Evolutionary conservation across 2,113 vertebrate species (phyloP).

Genomic region (Amphiprion ocellaris): DNA sequence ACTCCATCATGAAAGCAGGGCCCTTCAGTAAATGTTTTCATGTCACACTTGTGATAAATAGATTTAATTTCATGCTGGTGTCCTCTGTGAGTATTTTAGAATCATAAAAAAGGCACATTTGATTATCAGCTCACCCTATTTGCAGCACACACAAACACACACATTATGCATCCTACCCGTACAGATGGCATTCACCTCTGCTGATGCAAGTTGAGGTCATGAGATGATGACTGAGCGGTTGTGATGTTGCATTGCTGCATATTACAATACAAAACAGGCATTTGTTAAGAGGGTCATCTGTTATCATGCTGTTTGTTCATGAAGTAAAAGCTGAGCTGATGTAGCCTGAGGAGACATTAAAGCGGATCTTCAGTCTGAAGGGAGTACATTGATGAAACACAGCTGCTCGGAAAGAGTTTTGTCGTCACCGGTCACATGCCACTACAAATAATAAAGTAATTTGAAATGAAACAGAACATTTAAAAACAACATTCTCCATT

Average conservation of each 20-base stretch:
- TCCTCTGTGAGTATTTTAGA: not conserved
- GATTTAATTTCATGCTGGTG: not conserved
- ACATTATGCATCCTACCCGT: not conserved
- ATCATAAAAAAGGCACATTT: not conserved
- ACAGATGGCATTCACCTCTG: slow-evolving; percentile 26
- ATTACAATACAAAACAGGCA: slow-evolving; percentile 55
- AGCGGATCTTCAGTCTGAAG: slow-evolving; percentile 42
- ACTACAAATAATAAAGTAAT: slow-evolving; percentile 9
- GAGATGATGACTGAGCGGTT: slow-evolving; percentile 49
- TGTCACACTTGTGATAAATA: not conserved
- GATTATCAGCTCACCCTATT: not conserved
- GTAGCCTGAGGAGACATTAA: slow-evolving; percentile 39
- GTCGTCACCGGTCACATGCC: slow-evolving; percentile 55
- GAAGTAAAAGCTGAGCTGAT: slow-evolving; percentile 38
- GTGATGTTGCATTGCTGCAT: slow-evolving; percentile 20
- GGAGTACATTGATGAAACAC: slow-evolving; percentile 45
- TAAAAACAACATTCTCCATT: not conserved
- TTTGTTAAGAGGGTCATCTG: slow-evolving; percentile 61
- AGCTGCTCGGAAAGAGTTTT: slow-evolving; percentile 20
- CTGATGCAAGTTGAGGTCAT: slow-evolving; percentile 38
- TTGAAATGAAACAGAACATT: slow-evolving; percentile 31
- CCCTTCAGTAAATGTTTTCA: not conserved
- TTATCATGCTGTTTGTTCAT: slow-evolving; percentile 35
- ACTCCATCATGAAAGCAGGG: not conserved
- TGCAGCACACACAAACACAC: not conserved